Evolutionary conservation across 2,888 invertebrate species (phyloP).

Genomic region (Phorcus lineatus): DNA sequence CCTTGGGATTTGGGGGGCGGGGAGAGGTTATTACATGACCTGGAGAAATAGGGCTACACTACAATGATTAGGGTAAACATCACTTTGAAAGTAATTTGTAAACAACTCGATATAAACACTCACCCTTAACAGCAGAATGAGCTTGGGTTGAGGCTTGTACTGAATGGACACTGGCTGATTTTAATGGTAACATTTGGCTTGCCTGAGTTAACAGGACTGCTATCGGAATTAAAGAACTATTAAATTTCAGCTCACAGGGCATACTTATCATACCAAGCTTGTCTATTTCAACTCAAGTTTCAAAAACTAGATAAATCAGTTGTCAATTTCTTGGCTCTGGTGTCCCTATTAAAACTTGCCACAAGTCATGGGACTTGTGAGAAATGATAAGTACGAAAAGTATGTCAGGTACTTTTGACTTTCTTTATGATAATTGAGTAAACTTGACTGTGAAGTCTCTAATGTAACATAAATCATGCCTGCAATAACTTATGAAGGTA

Average conservation of each 20-base stretch:
- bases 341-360: neutral
- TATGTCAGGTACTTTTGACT: slow-evolving; percentile 11
- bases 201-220: neutral
- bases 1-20: no score
- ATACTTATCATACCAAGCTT: slow-evolving; percentile 8
- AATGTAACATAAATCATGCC: slow-evolving; percentile 8
- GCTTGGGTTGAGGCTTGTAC: no score
- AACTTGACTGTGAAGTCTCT: neutral
- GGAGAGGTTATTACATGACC: no score
- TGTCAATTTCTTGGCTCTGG: neutral
- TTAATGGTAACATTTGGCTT: no score
- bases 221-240: neutral
- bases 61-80: no score
- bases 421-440: slow-evolving; percentile 4
- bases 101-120: no score
- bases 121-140: no score
- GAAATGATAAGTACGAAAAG: slow-evolving; percentile 15
- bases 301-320: slow-evolving; percentile 8
- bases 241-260: neutral
- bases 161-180: no score
- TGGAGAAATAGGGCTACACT: no score
- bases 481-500: slow-evolving; percentile 20
- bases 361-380: neutral
- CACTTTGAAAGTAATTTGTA: no score
- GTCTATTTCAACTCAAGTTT: slow-evolving; percentile 18